phyloP scores from a whole-genome alignment of 2,113 vertebrate species.

The Dicerorhinus sumatrensis region DNA sequence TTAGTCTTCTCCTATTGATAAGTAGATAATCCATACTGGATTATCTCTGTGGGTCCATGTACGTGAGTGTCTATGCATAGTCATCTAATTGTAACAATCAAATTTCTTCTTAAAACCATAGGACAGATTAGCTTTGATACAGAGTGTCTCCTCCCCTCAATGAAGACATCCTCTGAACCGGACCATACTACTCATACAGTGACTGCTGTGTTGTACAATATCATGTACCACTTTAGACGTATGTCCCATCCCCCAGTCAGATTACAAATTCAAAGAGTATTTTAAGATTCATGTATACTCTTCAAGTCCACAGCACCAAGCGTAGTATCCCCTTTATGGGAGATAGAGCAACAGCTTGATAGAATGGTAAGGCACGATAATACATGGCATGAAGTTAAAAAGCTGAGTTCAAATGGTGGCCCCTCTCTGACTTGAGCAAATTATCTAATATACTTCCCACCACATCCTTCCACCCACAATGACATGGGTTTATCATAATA shows the following conservation, averaged over 20 bases:
- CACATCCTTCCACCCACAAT: neutral
- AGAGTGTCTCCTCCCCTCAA: neutral
- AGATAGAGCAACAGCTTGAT: neutral
- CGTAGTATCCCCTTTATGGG: rapidly evolving
- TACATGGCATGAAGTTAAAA: neutral
- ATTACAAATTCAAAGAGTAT: neutral
- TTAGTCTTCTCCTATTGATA: neutral
- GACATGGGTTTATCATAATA: neutral
- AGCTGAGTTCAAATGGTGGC: neutral
- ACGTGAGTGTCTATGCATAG: neutral
- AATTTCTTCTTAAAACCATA: neutral
- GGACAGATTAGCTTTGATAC: neutral
- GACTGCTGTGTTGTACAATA: neutral
- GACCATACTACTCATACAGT: neutral
- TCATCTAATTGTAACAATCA: neutral
- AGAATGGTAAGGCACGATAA: neutral
- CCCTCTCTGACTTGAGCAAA: neutral
- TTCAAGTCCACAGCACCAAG: neutral
- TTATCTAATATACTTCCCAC: neutral
- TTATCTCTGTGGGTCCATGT: neutral
- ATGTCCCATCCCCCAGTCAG: neutral
- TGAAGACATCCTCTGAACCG: neutral
- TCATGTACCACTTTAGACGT: neutral
- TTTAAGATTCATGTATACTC: neutral
- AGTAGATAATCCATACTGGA: too few relatives aligned